Evolutionary conservation across 2,113 vertebrate genomes (phyloP).

Genomic region (Aldabrachelys gigantea): DNA sequence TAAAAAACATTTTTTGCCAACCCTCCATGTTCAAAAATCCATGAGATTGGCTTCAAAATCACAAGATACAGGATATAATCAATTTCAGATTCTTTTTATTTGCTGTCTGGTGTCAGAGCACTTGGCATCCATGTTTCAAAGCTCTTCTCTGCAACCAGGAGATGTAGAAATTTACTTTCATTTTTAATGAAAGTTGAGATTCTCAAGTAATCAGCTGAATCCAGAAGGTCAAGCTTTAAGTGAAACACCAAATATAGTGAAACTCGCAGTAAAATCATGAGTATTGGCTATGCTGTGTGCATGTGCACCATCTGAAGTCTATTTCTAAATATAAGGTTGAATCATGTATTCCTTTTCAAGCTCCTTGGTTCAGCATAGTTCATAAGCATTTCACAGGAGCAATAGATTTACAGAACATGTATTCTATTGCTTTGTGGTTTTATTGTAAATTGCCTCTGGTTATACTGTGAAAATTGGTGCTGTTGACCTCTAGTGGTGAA

Average conservation of each 20-base stretch:
- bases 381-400: not conserved
- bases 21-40: accelerated
- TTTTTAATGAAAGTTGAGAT: not conserved
- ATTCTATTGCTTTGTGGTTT: not conserved
- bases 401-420: not conserved
- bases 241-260: not conserved
- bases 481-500: not conserved
- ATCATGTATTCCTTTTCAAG: not conserved
- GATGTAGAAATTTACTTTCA: accelerated
- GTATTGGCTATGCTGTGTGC: constrained; percentile 12
- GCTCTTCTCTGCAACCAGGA: not conserved
- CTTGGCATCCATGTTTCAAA: not conserved
- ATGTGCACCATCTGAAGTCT: not conserved
- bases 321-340: not conserved
- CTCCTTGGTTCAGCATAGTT: not conserved
- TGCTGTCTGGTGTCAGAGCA: not conserved
- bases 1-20: not conserved
- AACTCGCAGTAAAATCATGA: not conserved
- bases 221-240: not conserved
- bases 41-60: not conserved
- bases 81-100: not conserved
- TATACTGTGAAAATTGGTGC: not conserved
- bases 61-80: not conserved
- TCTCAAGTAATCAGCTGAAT: not conserved
- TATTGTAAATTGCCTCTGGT: not conserved